Evolutionary conservation across 2,113 vertebrate genomes (phyloP), one percentile per base, ranked within the genome.

Genomic region (Geococcyx californianus): DNA sequence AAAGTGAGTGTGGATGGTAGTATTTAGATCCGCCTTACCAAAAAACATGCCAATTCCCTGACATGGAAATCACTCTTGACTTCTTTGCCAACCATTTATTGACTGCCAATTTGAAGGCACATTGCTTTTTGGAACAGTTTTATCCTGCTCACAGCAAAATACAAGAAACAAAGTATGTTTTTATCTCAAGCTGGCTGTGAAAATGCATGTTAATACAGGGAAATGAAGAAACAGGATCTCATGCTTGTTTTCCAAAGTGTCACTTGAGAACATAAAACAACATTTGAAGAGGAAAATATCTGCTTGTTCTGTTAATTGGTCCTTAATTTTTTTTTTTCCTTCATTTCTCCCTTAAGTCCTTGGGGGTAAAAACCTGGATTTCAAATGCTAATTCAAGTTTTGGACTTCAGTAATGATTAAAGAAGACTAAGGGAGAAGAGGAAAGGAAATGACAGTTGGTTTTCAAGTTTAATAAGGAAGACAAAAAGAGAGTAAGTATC

Each of bases 21-120:
- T 45, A 82, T 72, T 95, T 82, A 86, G 85, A 82, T 31, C 64
- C 1, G 26, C 54, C 62, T 67, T 26, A 58, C 51, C 17, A 42
- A 77, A 76, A 69, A 58, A 72, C 20, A 44, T 87, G 89, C 96
- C 96, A 95, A 90, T 64, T 95, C 83, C 67, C 80, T 84, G 89
- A 90, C 62, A 77, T 23, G 69, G 74, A 94, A 93, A 80, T 84
- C 31, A 33, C 79, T 58, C 86, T 64, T 1, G 1, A 20, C 15
- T 42, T 16, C 84, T 82, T 52, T 90, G 94, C 96, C 97, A 97
- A 31, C 81, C 69, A 94, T 97, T 97, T 87, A 96, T 56, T 89
- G 73, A 44, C 20, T 87, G 93, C 96, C 94, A 97, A 31, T 52
- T 51, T 84, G 69, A 92, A 88, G 44, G 86, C 77, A 87, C 40